Evolutionary conservation across 2,113 vertebrate genomes (phyloP).

Genomic region (Anguilla rostrata): DNA sequence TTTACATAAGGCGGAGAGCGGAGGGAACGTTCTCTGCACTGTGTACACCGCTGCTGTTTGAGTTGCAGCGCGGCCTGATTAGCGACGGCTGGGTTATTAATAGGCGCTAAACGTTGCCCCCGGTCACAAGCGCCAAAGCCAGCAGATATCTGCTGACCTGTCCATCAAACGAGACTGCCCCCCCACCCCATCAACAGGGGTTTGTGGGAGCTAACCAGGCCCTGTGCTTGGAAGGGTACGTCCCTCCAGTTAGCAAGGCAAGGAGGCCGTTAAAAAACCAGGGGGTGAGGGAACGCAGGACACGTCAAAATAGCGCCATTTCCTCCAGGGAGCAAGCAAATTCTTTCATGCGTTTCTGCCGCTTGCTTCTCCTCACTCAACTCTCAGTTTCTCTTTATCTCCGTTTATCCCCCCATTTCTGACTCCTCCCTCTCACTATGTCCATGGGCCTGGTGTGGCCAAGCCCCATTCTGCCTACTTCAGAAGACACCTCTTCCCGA

Average conservation of each 20-base stretch:
- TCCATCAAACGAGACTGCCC: not conserved
- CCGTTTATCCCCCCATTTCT: not conserved
- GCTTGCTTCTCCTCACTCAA: not conserved
- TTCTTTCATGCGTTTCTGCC: not conserved
- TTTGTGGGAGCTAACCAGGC: constrained; percentile 21
- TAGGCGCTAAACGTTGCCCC: constrained; percentile 37
- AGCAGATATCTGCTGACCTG: not conserved
- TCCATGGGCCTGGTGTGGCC: not conserved
- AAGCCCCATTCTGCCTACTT: not conserved
- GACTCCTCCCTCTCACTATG: not conserved
- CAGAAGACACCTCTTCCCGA: not conserved
- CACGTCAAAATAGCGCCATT: not conserved
- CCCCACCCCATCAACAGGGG: not conserved
- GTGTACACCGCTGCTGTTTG: not conserved
- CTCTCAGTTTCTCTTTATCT: not conserved
- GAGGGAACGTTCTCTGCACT: not conserved
- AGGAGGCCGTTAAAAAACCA: constrained; percentile 19
- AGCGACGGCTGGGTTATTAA: constrained; percentile 42
- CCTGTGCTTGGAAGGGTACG: constrained; percentile 22
- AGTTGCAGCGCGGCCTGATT: constrained; percentile 33
- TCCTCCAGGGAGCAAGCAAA: not conserved
- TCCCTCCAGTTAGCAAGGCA: constrained; percentile 17
- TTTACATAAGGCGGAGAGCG: not conserved
- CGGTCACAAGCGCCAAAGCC: not conserved
- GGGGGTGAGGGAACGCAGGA: constrained; percentile 32